Evolutionary conservation across 2,888 invertebrate species (phyloP), one percentile per base, ranked within the genome.

Genomic region (Diadromus collaris): DNA sequence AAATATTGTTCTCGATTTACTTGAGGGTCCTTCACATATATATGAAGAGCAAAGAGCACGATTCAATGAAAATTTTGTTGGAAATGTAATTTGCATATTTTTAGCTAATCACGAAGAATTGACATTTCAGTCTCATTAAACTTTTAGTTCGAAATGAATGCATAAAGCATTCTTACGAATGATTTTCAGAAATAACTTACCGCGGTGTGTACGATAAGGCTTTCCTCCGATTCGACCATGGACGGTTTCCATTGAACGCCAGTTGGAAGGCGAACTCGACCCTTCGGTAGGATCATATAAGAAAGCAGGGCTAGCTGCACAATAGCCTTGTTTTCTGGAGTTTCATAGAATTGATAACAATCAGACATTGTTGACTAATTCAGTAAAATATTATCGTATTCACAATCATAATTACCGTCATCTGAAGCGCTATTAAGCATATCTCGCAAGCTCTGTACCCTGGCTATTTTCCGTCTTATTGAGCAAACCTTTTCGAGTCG

Each of bases 211-310:
- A 70, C 61, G 6, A 78, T 54, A 13, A 78, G 46, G 19, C 74
- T 74, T 13, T 75, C 60, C 51, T 75, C 51, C 16, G 54, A 69
- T 69, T 78, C 78, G 13, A 38, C 51, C 34, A 61, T 75, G 6
- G 69, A 74, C 5, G 78, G 78, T 61, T 75, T 78, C 78, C 78
- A 78, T 9, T 78, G 64, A 3, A 7, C 9, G 34, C 61, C 41
- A 13, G 65, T 75, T 19, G 6, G n/a, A 13, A 29, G 44, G 38
- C 75, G 75, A 16, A 79, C 44, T 56, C 79, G 51, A 10, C 70
- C 67, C 51, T 69, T 75, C 38, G 71, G 71, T 34, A 75, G 75
- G 44, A 76, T 46, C 34, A 69, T 46, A 24, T 75, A 70, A 5
- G 79, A 21, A 16, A 76, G 48, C 44, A 70, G 44, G 4, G 44